Base-by-base conservation (phyloP, 2,888 invertebrate genomes). In the Smittia aterrima region DNA sequence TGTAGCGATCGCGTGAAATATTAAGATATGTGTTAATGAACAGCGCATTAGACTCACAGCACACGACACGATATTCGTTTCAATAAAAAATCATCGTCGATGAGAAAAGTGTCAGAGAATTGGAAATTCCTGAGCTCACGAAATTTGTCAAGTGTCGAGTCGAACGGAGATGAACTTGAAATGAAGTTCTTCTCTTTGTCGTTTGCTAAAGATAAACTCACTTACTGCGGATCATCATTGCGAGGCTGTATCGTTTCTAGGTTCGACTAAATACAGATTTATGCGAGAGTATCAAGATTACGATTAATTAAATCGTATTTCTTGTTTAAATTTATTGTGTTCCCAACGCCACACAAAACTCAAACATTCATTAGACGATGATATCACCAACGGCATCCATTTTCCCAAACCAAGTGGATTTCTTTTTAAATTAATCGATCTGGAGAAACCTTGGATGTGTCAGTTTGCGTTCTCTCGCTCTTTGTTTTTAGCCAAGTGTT, bases 391-490 rank as follows among this genome's bases (percentile, higher is more conserved):
- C 32, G 41, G 22, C 70, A 47, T 54, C 54, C 70, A 70, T 70
- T 70, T 54, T 58, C 53, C 47, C 53, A 20, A 24, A 24, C 62
- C 32, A 40, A 40, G 27, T 22, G n/a, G 53, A 53, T 25, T 62
- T 16, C 25, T 47, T 70, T 70, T 70, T 58, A 71, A 58, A 58
- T 47, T 32, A 71, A 71, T 71, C 54, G 47, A 54, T 18, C 58
- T 72, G 72, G 72, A 72, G 62, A 62, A 72, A 62, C 72, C 72
- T 72, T 72, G 72, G 53, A 72, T 38, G 20, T 72, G 72, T 72
- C 72, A 72, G 72, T 20, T 54, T 20, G 11, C 32, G n/a, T 47
- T 40, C n/a, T 66, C 16, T n/a, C n/a, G 3, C 18, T 11, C 24
- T 4, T 18, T 27, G 3, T 24, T 27, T 64, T 1, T 4, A 2